Conservation (phyloP, 2,888 invertebrate species). For the Nemotelus pantherinus region DNA sequence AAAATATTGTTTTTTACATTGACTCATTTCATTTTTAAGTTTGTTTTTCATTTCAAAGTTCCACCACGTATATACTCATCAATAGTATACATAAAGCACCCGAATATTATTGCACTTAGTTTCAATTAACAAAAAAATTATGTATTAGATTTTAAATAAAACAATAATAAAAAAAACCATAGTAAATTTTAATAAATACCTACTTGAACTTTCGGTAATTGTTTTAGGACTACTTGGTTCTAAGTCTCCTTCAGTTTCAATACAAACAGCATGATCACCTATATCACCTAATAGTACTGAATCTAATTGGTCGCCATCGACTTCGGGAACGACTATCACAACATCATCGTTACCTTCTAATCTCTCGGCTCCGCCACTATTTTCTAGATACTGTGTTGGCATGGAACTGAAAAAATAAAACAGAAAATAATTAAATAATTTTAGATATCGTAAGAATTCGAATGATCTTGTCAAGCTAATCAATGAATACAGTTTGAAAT, state of each 20-base stretch:
- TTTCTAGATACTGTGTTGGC: conserved; percentile 62
- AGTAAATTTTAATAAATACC: conserved; percentile 50
- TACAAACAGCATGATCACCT: conserved; percentile 55
- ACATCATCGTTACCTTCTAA: conserved; percentile 64
- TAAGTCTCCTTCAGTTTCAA: conserved; percentile 57
- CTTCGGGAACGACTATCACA: conserved; percentile 68
- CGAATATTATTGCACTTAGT: too few species aligned
- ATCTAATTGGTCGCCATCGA: conserved; percentile 59
- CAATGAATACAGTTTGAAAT: too few species aligned
- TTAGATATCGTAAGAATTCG: background rate
- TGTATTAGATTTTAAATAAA: too few species aligned
- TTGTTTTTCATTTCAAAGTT: too few species aligned
- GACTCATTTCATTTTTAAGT: too few species aligned
- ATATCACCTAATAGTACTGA: conserved; percentile 54
- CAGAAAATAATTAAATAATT: background rate
- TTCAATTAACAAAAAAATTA: too few species aligned
- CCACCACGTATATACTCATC: too few species aligned
- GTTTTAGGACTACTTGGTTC: conserved; percentile 69
- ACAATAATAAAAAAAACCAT: too few species aligned
- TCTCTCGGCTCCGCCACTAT: conserved; percentile 56
- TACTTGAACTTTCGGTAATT: conserved; percentile 74
- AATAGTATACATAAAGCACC: too few species aligned
- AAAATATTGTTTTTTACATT: too few species aligned
- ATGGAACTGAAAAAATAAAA: conserved; percentile 61
- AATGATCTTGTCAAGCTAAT: too few species aligned